Base-by-base conservation (phyloP, 2,797 vertebrate species). In the Myotis pilosus region DNA sequence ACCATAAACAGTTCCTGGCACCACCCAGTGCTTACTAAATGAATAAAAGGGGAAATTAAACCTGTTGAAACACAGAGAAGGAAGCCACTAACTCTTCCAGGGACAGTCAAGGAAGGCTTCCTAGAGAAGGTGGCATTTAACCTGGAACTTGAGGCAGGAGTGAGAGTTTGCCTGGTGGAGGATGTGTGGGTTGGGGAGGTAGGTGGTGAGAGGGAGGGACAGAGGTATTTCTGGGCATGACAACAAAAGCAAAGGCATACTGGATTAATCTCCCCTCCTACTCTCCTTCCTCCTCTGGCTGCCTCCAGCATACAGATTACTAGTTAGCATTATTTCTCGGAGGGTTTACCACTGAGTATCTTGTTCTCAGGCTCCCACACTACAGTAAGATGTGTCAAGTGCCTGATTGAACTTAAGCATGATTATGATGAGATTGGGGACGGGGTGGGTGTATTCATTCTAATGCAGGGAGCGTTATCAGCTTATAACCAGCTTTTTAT, bases 381-480 rank as follows among this genome's bases (percentile, higher is more conserved):
- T 82, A 19, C 72, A 95, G 69, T 76, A 49, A 90, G 23, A 49
- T 89, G 44, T 38, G 36, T 96, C 38, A 94, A 71, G 92, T 80
- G 11, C 36, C 75, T 11, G 22, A 79, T 25, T 91, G 89, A 95
- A 89, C 60, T 93, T 92, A 36, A 62, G 33, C 87, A 0, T 75
- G 66, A 47, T 94, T 76, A 66, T 92, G 76, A 85, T n/a, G 81
- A 78, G 82, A 28, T 36, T 91, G 74, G 84, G 80, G 91, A 87
- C 89, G 68, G 38, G 82, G 64, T 62, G 9, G 49, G 3, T 79
- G 1, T 64, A 85, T 95, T 94, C 79, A 82, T 0, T 8, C 86
- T 36, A 89, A 12, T 9, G 5, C 91, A 36, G 8, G 51, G 74
- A 83, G 23, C 49, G 83, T 95, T 94, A 84, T 84, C 28, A 75